Conservation (phyloP, 2,113 vertebrate species). For the Uria aalge region DNA sequence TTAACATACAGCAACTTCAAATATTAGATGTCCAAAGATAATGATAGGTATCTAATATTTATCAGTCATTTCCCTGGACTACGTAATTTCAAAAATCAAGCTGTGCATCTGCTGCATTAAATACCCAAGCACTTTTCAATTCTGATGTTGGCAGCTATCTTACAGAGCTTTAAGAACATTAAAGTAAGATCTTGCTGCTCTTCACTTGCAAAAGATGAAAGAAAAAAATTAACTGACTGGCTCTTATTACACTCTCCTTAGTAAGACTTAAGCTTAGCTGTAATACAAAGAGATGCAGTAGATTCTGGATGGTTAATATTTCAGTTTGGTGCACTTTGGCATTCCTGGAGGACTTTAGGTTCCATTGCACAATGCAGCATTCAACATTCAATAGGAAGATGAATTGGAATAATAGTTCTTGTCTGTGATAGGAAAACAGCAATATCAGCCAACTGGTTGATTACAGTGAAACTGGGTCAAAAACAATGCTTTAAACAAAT, state of each 20-base stretch:
- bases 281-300: neutral
- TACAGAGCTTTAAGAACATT: neutral
- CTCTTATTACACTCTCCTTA: neutral
- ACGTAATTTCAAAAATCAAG: neutral
- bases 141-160: neutral
- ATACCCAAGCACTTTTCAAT: neutral
- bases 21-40: neutral
- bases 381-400: neutral
- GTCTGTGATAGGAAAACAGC: neutral
- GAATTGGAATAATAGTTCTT: neutral
- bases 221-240: neutral
- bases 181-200: neutral
- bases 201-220: neutral
- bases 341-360: neutral
- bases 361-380: neutral
- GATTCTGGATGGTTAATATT: neutral
- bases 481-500: neutral
- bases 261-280: neutral
- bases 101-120: neutral
- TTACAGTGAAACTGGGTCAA: neutral
- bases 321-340: neutral
- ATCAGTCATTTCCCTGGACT: neutral
- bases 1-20: neutral
- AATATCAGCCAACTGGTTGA: neutral
- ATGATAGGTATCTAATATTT: neutral